A percentile compares a stretch with the other conserved stretches of the same genome.
Evolutionary conservation across 2,797 vertebrate genomes (phyloP).

Genomic region (Tenualosa ilisha): DNA sequence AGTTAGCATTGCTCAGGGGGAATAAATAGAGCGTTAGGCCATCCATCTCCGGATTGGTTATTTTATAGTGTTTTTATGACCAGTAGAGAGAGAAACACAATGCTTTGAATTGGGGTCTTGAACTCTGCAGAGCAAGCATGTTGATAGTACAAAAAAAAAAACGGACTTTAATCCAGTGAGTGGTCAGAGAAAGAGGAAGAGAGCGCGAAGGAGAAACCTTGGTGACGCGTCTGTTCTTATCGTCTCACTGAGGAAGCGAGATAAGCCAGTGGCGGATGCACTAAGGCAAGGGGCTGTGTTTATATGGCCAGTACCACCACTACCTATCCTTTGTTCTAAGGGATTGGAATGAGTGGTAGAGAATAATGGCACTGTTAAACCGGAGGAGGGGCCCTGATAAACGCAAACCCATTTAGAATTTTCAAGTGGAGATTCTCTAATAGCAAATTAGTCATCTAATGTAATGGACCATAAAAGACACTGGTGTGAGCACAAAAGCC

Average conservation of each 20-base stretch:
- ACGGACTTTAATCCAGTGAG: not conserved
- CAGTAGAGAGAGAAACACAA: not conserved
- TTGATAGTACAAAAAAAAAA: too few species aligned
- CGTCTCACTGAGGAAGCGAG: not conserved
- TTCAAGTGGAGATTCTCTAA: not conserved
- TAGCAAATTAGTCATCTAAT: not conserved
- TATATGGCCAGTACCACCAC: not conserved
- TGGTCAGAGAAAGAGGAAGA: not conserved
- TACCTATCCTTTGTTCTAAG: slow-evolving; percentile 6
- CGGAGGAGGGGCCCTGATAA: not conserved
- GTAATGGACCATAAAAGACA: not conserved
- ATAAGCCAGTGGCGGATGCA: not conserved
- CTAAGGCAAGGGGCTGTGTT: not conserved
- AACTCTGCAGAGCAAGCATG: not conserved
- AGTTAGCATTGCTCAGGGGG: not conserved
- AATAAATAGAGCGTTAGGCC: not conserved
- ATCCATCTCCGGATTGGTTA: not conserved
- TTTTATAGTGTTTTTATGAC: too few species aligned
- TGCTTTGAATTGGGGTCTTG: not conserved
- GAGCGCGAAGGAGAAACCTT: not conserved
- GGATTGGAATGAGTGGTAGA: not conserved
- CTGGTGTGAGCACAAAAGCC: not conserved
- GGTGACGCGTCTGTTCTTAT: not conserved
- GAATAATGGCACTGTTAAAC: not conserved
- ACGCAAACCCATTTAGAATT: not conserved